Evolutionary conservation across 2,113 vertebrate genomes (phyloP).

Genomic region (Peromyscus maniculatus): DNA sequence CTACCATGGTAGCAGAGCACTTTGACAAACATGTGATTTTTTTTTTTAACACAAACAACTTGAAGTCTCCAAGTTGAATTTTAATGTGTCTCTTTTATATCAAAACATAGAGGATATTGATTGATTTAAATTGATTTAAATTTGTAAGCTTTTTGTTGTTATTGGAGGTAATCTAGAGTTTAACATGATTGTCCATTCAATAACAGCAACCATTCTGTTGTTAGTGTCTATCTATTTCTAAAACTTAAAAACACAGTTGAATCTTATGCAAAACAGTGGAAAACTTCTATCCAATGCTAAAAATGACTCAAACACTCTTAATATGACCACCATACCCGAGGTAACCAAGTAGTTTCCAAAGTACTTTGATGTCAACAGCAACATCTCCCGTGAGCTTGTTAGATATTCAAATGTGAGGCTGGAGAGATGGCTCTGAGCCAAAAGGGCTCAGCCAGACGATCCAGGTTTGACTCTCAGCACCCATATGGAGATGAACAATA

Average conservation of each 20-base stretch:
- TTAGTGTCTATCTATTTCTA: not conserved
- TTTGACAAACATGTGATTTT: slow-evolving; percentile 72
- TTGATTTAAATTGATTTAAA: slow-evolving; percentile 69
- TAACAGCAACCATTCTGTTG: not conserved
- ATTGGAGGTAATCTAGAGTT: slow-evolving; percentile 60
- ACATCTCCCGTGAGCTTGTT: not conserved
- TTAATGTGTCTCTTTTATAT: slow-evolving; percentile 70
- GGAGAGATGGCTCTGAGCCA: not conserved
- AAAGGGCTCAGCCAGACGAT: not conserved
- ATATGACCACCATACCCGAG: not conserved
- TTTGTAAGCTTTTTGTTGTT: not conserved
- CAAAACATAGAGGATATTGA: slow-evolving; percentile 61
- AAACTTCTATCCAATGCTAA: not conserved
- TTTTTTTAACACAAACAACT: slow-evolving; percentile 62
- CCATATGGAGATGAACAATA: not conserved
- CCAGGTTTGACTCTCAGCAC: not conserved
- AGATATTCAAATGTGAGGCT: not conserved
- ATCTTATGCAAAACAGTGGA: not conserved
- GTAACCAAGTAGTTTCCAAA: not conserved
- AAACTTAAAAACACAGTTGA: not conserved
- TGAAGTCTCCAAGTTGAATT: slow-evolving; percentile 62
- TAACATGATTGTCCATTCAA: slow-evolving; percentile 40
- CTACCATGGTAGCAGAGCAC: slow-evolving; percentile 59
- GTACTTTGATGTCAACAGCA: not conserved
- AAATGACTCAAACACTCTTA: not conserved